A percentile compares a stretch with the other conserved stretches of the same genome.
phyloP scores from a whole-genome alignment of 2,888 invertebrate genomes.

The Torymus aiolomorphi region DNA sequence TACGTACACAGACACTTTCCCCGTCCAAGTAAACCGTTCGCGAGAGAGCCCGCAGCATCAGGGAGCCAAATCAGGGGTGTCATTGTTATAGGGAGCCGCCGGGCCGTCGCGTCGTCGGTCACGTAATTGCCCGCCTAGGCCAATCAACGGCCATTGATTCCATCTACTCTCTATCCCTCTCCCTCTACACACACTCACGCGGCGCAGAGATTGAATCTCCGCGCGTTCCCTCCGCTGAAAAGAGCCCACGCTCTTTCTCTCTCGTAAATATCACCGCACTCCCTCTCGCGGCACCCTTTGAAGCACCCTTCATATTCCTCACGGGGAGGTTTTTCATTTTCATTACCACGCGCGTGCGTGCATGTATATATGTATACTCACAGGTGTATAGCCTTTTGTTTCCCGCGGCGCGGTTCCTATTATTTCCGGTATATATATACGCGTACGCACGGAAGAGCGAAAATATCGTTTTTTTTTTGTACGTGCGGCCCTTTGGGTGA shows the following conservation, averaged over 20 bases:
- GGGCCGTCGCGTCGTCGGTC: background rate
- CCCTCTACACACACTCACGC: background rate
- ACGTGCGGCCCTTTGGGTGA: no score
- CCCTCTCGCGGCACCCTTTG: no score
- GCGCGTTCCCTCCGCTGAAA: background rate
- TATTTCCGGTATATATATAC: no score
- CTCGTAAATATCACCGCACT: no score
- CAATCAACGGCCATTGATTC: constrained; percentile 56
- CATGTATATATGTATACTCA: no score
- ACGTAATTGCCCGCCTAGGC: constrained; percentile 47
- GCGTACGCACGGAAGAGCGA: no score
- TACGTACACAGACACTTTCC: no score
- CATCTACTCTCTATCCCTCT: background rate
- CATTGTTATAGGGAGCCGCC: constrained; percentile 32
- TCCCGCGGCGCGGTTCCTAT: no score
- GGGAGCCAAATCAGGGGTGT: constrained; percentile 49
- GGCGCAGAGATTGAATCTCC: background rate
- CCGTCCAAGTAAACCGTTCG: no score
- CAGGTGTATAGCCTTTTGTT: no score
- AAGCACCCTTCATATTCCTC: constrained; percentile 3
- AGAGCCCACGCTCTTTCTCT: background rate
- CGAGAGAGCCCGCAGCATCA: no score
- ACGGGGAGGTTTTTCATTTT: background rate
- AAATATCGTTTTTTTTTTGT: no score
- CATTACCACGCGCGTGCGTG: background rate